Conservation (phyloP, 1,140 invertebrate species). For the Riptortus pedestris region DNA sequence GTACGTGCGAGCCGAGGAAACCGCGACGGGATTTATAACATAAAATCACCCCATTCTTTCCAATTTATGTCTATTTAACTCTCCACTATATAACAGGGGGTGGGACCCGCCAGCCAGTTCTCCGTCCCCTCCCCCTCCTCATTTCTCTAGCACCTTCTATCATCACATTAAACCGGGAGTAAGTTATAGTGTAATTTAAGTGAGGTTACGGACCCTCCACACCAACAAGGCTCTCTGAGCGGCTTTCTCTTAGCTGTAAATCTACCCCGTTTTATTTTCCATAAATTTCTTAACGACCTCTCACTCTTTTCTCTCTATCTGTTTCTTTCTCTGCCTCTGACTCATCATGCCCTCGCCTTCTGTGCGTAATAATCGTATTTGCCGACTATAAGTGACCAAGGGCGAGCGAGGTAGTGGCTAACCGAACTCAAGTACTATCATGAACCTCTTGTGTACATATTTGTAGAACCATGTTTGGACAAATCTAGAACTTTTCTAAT, state of each 20-base stretch:
- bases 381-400: too few species aligned
- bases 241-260: too few species aligned
- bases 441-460: too few species aligned
- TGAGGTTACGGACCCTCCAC: neutral
- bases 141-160: too few species aligned
- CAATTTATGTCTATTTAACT: conserved; percentile 25
- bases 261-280: neutral
- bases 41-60: conserved; percentile 25
- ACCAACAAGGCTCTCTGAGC: neutral
- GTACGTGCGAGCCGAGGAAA: conserved; percentile 8
- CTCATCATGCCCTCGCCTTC: too few species aligned
- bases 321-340: neutral
- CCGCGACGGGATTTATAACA: conserved; percentile 19
- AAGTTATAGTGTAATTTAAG: neutral
- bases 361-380: too few species aligned
- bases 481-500: too few species aligned
- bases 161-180: neutral
- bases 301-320: neutral
- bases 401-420: too few species aligned
- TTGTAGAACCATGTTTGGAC: too few species aligned
- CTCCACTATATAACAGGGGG: conserved; percentile 7
- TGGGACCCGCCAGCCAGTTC: neutral
- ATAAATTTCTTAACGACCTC: neutral
- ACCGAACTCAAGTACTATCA: too few species aligned
- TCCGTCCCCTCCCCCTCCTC: neutral